A percentile compares a stretch with the other conserved stretches of the same genome.
Evolutionary conservation across 2,797 vertebrate genomes (phyloP).

Genomic region (Ataeniobius toweri): DNA sequence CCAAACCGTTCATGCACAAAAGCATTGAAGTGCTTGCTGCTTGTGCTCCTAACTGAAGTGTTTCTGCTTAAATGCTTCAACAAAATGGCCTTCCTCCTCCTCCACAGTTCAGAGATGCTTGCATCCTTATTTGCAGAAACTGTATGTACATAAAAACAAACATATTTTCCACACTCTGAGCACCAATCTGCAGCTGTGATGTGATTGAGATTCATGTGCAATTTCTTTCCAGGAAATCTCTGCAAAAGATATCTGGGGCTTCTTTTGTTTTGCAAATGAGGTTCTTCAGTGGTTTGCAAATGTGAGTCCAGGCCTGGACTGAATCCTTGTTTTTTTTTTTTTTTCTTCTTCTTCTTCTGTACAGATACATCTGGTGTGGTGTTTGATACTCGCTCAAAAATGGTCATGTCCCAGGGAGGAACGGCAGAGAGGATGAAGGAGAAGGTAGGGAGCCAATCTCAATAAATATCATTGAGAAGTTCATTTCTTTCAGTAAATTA

Average conservation of each 20-base stretch:
- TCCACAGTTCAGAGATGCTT: constrained; percentile 4
- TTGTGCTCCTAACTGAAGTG: constrained; percentile 20
- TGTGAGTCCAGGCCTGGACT: constrained; percentile 8
- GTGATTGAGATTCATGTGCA: background rate
- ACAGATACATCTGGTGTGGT: constrained; percentile 91
- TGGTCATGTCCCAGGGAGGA: constrained; percentile 95
- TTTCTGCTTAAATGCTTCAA: constrained; percentile 16
- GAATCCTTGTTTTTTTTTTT: constrained; percentile 11
- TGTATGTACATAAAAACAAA: background rate
- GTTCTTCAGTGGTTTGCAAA: constrained; percentile 59
- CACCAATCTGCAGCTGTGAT: background rate
- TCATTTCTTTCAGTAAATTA: background rate
- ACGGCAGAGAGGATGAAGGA: constrained; percentile 96
- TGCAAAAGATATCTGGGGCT: constrained; percentile 9
- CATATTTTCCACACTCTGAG: background rate
- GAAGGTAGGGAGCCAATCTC: constrained; percentile 81
- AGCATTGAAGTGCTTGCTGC: constrained; percentile 11
- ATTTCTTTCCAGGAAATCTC: constrained; percentile 29
- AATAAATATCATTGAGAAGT: background rate
- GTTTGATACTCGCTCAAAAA: constrained; percentile 95
- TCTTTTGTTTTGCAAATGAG: constrained; percentile 78
- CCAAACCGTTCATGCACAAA: constrained; percentile 26
- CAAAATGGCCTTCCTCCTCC: constrained; percentile 10
- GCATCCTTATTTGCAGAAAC: background rate
- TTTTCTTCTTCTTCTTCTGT: constrained; percentile 4